Conservation (phyloP, 2,113 vertebrate species). For the Daboia siamensis region DNA sequence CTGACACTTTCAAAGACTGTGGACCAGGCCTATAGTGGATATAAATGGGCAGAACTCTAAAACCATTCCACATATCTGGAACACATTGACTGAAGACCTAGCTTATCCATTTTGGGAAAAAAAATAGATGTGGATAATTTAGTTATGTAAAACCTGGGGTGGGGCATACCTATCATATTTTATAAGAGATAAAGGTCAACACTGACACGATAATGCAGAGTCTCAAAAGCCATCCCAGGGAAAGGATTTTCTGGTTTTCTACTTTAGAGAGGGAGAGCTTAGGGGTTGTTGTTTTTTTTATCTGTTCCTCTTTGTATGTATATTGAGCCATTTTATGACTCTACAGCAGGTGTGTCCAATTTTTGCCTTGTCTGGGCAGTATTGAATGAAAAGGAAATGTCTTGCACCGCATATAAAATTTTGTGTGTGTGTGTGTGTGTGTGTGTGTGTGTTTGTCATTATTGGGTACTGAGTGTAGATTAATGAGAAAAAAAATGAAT, state of each 20-base stretch:
- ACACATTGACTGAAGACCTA: not conserved
- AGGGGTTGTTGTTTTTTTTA: not conserved
- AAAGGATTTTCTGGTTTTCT: not conserved
- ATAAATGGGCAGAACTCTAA: not conserved
- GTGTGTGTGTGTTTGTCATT: too few species aligned
- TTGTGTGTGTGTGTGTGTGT: too few species aligned
- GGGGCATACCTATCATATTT: not conserved
- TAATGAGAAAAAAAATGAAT: too few species aligned
- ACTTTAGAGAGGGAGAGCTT: not conserved
- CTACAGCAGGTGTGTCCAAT: not conserved
- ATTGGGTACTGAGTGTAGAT: too few species aligned
- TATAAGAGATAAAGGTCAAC: not conserved
- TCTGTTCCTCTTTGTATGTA: not conserved
- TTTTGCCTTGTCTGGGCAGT: not conserved
- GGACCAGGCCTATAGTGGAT: not conserved
- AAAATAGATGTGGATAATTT: not conserved
- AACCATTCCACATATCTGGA: not conserved
- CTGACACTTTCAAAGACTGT: constrained; percentile 20
- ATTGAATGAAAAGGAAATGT: not conserved
- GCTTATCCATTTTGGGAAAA: not conserved
- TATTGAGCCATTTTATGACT: not conserved
- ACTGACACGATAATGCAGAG: not conserved
- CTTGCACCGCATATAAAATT: not conserved
- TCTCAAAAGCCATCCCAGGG: not conserved
- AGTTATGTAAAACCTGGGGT: not conserved